These are phyloP conservation scores for Elaphurus davidianus DNA, from an alignment of 2,113 vertebrate species.

Conservation along the genomic window DNA sequence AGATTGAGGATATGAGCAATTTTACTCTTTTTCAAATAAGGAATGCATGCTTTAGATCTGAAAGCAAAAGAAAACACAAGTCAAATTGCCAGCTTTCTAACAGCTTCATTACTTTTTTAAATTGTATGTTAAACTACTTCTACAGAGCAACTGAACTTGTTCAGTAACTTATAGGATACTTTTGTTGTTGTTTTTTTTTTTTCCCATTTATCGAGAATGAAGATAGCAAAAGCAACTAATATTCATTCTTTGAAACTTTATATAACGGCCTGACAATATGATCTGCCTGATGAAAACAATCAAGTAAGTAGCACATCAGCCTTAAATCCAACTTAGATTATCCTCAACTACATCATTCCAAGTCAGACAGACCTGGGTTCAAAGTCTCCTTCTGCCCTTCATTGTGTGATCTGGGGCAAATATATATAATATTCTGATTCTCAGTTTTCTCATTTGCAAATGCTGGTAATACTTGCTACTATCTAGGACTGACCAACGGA, in stretches of 20 bases:
- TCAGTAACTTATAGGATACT: neutral
- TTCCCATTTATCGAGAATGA: neutral
- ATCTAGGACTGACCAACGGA: neutral
- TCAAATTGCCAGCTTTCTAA: neutral
- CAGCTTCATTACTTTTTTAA: neutral
- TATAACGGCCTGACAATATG: neutral
- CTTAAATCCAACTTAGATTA: neutral
- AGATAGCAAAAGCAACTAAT: neutral
- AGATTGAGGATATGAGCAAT: slow-evolving; percentile 96
- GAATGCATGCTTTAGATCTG: slow-evolving; percentile 96
- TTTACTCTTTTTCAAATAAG: slow-evolving; percentile 91
- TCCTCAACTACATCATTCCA: neutral
- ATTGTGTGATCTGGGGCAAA: neutral
- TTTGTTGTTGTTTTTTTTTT: neutral
- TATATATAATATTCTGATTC: neutral
- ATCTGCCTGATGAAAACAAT: neutral
- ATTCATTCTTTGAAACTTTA: slow-evolving; percentile 20
- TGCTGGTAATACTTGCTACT: neutral
- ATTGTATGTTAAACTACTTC: neutral
- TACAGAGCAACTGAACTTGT: neutral
- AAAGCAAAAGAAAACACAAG: slow-evolving; percentile 63
- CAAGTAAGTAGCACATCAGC: neutral
- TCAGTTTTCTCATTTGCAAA: neutral
- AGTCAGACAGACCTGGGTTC: neutral
- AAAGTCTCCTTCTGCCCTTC: neutral